Conservation (phyloP, 1,140 invertebrate species). For the Neodiprion virginianus region DNA sequence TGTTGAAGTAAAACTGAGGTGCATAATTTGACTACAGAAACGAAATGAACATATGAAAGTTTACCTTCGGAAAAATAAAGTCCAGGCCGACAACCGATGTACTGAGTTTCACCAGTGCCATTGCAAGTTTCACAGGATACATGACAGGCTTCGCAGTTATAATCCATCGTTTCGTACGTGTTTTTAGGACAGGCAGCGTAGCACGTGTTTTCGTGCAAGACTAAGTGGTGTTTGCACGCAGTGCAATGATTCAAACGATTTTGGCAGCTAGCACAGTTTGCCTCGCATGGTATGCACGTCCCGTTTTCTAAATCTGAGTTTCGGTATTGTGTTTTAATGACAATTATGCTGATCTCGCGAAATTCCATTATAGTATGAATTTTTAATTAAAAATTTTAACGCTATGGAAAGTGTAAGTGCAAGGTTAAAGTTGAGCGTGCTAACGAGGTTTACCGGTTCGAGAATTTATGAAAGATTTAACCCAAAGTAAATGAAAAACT, state of each 20-base stretch:
- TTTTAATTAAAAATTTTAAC: too few relatives aligned
- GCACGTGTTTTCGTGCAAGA: conserved; percentile 81
- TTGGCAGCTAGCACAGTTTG: conserved; percentile 82
- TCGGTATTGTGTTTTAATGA: conserved; percentile 5
- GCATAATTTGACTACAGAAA: neutral
- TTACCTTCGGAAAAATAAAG: conserved; percentile 71
- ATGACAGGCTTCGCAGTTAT: conserved; percentile 81
- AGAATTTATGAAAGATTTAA: too few relatives aligned
- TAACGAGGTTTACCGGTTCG: too few relatives aligned
- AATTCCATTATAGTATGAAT: neutral
- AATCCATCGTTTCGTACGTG: conserved; percentile 84
- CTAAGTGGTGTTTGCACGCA: conserved; percentile 82
- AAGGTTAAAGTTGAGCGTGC: too few relatives aligned
- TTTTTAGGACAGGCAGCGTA: conserved; percentile 80
- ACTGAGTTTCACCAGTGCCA: conserved; percentile 77
- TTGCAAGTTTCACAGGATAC: conserved; percentile 82
- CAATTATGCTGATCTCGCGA: neutral
- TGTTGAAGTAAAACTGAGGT: neutral
- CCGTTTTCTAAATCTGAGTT: conserved; percentile 71
- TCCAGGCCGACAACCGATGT: conserved; percentile 77
- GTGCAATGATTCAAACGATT: conserved; percentile 81
- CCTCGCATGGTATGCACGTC: conserved; percentile 79
- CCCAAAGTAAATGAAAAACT: too few relatives aligned
- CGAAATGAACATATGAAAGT: neutral
- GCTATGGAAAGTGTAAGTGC: too few relatives aligned